These are phyloP conservation scores for Polymixis flavicincta DNA, from an alignment of 2,888 invertebrate species.

Conservation along the genomic window DNA sequence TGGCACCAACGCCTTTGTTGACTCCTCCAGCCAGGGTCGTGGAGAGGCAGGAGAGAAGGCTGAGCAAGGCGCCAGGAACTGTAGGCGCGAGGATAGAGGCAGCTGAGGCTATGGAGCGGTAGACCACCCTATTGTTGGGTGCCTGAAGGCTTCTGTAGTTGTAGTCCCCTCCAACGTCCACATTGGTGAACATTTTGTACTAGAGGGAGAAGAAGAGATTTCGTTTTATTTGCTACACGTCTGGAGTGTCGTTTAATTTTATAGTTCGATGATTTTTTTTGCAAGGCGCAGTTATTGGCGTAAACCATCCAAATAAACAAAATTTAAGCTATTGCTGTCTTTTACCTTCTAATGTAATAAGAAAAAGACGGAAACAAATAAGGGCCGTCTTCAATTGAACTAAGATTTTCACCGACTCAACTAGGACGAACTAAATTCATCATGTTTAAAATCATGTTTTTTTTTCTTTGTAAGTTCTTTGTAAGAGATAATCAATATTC, in stretches of 20 bases:
- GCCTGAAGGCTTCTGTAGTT: conserved; percentile 88
- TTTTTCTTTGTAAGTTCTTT: too few species aligned
- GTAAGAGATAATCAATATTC: too few species aligned
- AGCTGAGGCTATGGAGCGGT: conserved; percentile 80
- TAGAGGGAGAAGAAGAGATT: conserved; percentile 59
- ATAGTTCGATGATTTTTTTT: not conserved
- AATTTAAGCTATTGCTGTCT: too few species aligned
- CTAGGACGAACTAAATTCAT: too few species aligned
- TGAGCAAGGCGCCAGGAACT: conserved; percentile 69
- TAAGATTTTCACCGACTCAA: too few species aligned
- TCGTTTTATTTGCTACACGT: not conserved
- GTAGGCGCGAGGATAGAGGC: conserved; percentile 73
- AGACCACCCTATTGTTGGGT: conserved; percentile 80
- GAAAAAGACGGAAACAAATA: too few species aligned
- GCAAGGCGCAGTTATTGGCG: not conserved
- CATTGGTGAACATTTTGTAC: conserved; percentile 82
- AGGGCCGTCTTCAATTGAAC: too few species aligned
- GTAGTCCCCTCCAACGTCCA: conserved; percentile 80
- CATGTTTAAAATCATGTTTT: too few species aligned
- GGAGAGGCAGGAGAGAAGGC: conserved; percentile 75
- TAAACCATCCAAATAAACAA: too few species aligned
- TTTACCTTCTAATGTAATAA: too few species aligned
- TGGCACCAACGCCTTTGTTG: conserved; percentile 75
- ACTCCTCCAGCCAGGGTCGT: conserved; percentile 70
- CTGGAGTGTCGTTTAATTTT: not conserved